Evolutionary conservation across 2,797 vertebrate species (phyloP).

Genomic region (Poeciliopsis infans): DNA sequence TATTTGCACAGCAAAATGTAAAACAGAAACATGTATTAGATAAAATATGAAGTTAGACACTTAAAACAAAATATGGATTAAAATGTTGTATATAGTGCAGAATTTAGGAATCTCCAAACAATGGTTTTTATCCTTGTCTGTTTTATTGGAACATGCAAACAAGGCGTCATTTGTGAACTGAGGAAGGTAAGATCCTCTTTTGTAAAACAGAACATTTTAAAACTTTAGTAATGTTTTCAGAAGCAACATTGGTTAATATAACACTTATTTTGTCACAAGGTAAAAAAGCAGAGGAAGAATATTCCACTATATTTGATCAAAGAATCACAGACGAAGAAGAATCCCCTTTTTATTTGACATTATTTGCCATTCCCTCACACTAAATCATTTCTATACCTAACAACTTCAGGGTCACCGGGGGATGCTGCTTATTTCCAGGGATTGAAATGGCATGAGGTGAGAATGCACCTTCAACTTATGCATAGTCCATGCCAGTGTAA

Average conservation of each 20-base stretch:
- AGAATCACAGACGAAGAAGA: too few species aligned
- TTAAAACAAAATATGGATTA: neutral
- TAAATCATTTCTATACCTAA: neutral
- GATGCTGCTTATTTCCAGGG: neutral
- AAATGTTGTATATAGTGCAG: neutral
- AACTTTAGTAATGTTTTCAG: neutral
- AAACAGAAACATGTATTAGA: neutral
- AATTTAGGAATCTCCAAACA: neutral
- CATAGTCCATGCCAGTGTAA: neutral
- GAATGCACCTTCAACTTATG: neutral
- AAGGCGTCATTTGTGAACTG: neutral
- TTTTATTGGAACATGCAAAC: neutral
- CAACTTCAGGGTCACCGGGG: neutral
- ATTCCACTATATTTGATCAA: neutral
- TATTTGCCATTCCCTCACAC: neutral
- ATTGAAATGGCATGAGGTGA: neutral
- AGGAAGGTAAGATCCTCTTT: neutral
- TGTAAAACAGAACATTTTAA: neutral
- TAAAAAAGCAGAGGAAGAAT: neutral
- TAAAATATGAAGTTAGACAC: neutral
- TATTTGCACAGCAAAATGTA: neutral
- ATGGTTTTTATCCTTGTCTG: neutral
- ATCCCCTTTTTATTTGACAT: neutral
- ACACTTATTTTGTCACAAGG: neutral
- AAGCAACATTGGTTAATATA: neutral